phyloP scores from a whole-genome alignment of 2,113 vertebrate species.

The Micronycteris hirsuta region DNA sequence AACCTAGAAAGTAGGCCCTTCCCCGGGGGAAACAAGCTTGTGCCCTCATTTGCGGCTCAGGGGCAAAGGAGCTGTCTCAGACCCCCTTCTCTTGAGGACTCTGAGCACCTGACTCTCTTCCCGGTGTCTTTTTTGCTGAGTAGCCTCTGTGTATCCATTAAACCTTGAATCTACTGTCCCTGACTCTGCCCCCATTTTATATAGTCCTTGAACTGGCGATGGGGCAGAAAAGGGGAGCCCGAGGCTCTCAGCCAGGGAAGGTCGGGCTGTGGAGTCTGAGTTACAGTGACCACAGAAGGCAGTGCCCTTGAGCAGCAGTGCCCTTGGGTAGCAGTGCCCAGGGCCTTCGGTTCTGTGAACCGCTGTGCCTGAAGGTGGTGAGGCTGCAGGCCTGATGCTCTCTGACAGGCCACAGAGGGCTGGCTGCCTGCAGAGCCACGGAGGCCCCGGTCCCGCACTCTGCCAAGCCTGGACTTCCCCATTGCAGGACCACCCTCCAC shows the following conservation, averaged over 20 bases:
- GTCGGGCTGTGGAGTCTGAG: rapidly evolving
- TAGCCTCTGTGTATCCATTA: background rate
- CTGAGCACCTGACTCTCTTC: background rate
- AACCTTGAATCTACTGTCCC: background rate
- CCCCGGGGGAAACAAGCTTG: rapidly evolving
- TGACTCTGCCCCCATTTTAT: background rate
- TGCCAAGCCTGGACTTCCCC: background rate
- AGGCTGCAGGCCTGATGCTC: rapidly evolving
- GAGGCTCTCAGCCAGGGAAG: background rate
- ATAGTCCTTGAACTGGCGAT: background rate
- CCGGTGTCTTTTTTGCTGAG: background rate
- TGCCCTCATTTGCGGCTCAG: background rate
- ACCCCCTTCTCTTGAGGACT: background rate
- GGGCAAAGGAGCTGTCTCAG: background rate
- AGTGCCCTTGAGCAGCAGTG: background rate
- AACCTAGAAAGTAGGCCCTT: background rate
- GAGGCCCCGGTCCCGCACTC: background rate
- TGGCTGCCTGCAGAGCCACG: background rate
- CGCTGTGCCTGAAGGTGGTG: background rate
- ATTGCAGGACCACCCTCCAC: background rate
- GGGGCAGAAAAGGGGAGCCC: background rate
- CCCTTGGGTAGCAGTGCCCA: background rate
- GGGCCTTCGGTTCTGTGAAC: background rate
- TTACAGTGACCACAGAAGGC: background rate
- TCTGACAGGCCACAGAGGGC: background rate